phyloP scores from a whole-genome alignment of 2,888 invertebrate genomes.

The Sinohyriopsis cumingii region DNA sequence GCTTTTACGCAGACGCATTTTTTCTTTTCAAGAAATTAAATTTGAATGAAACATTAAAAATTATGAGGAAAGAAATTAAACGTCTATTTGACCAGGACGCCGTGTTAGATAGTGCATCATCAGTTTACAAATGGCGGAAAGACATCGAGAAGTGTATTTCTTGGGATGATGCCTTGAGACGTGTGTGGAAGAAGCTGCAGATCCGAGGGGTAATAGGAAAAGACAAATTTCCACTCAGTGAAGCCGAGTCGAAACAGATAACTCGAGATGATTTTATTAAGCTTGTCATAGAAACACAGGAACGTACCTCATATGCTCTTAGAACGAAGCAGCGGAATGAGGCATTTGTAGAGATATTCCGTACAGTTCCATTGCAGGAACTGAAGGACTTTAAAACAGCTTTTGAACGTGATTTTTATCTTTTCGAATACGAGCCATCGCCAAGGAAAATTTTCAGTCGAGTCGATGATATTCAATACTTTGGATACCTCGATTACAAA shows the following conservation, averaged over 20 bases:
- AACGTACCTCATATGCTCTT: constrained; percentile 11
- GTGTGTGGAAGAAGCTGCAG: constrained; percentile 37
- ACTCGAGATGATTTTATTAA: constrained; percentile 21
- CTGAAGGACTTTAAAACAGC: constrained; percentile 12
- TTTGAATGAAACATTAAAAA: constrained; percentile 17
- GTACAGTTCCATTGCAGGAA: constrained; percentile 10
- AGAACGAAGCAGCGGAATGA: constrained; percentile 24
- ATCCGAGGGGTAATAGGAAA: constrained; percentile 35
- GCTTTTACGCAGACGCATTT: constrained; percentile 32
- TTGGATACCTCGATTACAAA: constrained; percentile 14
- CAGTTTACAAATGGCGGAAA: constrained; percentile 24
- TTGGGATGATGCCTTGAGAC: constrained; percentile 25
- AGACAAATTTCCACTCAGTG: constrained; percentile 21
- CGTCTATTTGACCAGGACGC: constrained; percentile 29
- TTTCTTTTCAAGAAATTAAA: constrained; percentile 15
- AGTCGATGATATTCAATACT: constrained; percentile 7
- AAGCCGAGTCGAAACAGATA: constrained; percentile 18
- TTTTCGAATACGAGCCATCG: constrained; percentile 27
- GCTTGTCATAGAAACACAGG: constrained; percentile 18
- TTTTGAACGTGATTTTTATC: constrained; percentile 24
- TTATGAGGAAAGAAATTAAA: constrained; percentile 8
- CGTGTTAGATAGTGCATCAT: constrained; percentile 22
- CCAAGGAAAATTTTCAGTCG: constrained; percentile 8
- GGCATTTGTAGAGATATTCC: constrained; percentile 29
- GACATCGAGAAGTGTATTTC: constrained; percentile 23